Percentiles rank a stretch among this genome's conserved stretches.
Conservation (phyloP, 2,888 invertebrate genomes). For the Acanthosepion esculentum region DNA sequence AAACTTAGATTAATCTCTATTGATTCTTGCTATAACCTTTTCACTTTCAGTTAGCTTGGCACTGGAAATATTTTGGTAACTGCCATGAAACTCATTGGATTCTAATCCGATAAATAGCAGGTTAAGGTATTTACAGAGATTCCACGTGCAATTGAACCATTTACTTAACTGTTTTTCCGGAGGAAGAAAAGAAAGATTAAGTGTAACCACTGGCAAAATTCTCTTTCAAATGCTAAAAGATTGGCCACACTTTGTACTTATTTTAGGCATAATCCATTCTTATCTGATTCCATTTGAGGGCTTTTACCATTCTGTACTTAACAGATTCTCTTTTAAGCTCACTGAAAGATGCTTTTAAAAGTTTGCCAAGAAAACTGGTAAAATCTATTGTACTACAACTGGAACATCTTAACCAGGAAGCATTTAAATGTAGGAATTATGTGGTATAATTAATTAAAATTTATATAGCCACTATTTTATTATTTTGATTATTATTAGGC, state of each 20-base stretch:
- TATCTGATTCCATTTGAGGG: background rate
- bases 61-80: background rate
- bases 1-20: background rate
- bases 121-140: background rate
- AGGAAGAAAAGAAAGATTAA: background rate
- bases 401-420: too few relatives aligned
- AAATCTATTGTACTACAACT: too few relatives aligned
- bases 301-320: background rate
- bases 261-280: conserved; percentile 15
- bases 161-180: background rate
- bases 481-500: too few relatives aligned
- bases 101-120: conserved; percentile 18
- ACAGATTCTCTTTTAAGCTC: too few relatives aligned
- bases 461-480: too few relatives aligned
- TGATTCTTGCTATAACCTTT: background rate
- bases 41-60: background rate
- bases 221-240: background rate
- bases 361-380: too few relatives aligned
- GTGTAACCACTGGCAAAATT: background rate
- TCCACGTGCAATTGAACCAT: background rate
- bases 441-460: too few relatives aligned
- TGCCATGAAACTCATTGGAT: background rate
- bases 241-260: background rate
- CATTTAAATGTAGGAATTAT: too few relatives aligned
- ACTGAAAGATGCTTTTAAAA: too few relatives aligned